A percentile compares a stretch with the other conserved stretches of the same genome.
Conservation (phyloP, 2,113 vertebrate genomes). For the Micronycteris hirsuta region DNA sequence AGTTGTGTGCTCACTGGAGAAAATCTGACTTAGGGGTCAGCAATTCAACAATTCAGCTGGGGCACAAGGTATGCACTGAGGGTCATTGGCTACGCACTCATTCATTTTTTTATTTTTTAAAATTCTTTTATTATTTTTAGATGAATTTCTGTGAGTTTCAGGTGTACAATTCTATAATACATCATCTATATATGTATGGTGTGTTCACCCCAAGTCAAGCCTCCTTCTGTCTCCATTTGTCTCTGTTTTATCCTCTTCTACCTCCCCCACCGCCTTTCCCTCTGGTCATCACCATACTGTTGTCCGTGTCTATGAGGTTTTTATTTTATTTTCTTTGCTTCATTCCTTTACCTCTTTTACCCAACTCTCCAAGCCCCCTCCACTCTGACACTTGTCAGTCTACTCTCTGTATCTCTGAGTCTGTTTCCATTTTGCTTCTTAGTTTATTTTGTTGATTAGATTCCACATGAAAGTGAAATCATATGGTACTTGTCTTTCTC, state of each 20-base stretch:
- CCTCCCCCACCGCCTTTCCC: neutral
- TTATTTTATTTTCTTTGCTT: neutral
- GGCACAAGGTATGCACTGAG: no score
- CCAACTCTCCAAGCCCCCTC: neutral
- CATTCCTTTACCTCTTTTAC: neutral
- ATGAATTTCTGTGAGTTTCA: neutral
- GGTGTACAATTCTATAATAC: neutral
- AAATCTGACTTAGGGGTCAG: neutral
- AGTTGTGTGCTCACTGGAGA: neutral
- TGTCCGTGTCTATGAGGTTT: neutral
- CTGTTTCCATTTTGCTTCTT: neutral
- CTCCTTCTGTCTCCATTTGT: neutral
- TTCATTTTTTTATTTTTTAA: neutral
- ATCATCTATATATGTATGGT: neutral
- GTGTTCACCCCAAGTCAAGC: neutral
- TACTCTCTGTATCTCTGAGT: neutral
- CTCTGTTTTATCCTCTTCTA: neutral
- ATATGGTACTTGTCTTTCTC: neutral
- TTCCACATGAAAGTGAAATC: neutral
- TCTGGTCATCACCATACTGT: neutral
- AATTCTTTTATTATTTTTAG: neutral
- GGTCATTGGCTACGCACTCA: neutral
- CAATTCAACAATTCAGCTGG: neutral
- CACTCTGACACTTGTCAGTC: neutral
- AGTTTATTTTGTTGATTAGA: neutral